These are phyloP conservation scores for Atopsyche davidsoni DNA, from an alignment of 1,140 invertebrate species.

Conservation along the genomic window DNA sequence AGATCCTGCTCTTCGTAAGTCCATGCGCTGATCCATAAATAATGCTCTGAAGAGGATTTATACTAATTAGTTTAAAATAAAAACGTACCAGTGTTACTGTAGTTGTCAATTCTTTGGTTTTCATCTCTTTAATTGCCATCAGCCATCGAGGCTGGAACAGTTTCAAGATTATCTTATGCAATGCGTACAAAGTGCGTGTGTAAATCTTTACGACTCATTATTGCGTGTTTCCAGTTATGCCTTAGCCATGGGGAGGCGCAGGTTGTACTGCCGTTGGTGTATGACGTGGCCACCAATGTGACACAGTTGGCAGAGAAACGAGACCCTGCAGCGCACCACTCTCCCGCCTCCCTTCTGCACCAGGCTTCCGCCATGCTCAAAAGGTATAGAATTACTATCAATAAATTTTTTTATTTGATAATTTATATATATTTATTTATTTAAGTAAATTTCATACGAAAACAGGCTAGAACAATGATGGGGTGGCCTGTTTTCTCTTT, in stretches of 20 bases:
- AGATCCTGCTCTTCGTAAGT: slow-evolving; percentile 86
- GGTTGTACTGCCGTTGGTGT: slow-evolving; percentile 80
- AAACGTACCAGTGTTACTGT: too few relatives aligned
- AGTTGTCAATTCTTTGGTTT: too few relatives aligned
- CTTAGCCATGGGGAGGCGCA: slow-evolving; percentile 77
- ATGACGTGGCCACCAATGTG: slow-evolving; percentile 78
- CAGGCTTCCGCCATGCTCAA: slow-evolving; percentile 45
- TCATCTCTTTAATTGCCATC: too few relatives aligned
- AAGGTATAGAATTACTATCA: slow-evolving; percentile 31
- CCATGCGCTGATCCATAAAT: slow-evolving; percentile 4
- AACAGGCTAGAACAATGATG: neutral
- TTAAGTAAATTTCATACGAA: neutral
- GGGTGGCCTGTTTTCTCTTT: too few relatives aligned
- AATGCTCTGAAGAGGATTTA: too few relatives aligned
- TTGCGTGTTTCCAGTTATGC: slow-evolving; percentile 60
- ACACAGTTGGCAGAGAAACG: slow-evolving; percentile 80
- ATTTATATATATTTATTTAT: neutral
- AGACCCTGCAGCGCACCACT: slow-evolving; percentile 41
- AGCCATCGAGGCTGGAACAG: too few relatives aligned
- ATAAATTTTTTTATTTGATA: slow-evolving; percentile 6
- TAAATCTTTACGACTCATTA: neutral
- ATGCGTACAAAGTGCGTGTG: neutral
- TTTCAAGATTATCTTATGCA: too few relatives aligned
- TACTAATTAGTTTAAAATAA: too few relatives aligned
- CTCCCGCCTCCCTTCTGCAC: slow-evolving; percentile 41